Evolutionary conservation across 2,113 vertebrate species (phyloP).

Genomic region (Brachypteracias leptosomus): DNA sequence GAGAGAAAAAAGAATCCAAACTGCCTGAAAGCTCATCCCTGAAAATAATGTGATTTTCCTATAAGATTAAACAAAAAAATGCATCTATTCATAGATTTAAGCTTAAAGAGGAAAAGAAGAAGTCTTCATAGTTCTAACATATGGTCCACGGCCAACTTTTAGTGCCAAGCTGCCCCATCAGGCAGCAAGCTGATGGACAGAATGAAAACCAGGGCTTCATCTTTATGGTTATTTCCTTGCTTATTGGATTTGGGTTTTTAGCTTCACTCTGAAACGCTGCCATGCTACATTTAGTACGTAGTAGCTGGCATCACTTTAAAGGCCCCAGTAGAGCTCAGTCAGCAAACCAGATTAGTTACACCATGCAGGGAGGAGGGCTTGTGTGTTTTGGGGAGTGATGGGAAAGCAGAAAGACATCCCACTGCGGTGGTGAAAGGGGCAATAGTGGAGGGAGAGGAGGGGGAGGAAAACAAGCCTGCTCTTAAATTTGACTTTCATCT

Average conservation of each 20-base stretch:
- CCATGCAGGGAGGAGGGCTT: background rate
- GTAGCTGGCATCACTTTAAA: slow-evolving; percentile 60
- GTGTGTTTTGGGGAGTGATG: background rate
- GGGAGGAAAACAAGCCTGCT: background rate
- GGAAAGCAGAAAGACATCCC: background rate
- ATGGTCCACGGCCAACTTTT: background rate
- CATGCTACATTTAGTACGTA: slow-evolving; percentile 4
- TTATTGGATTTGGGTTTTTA: slow-evolving; percentile 62
- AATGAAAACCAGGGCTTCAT: slow-evolving; percentile 1
- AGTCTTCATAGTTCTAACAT: background rate
- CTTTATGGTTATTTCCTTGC: slow-evolving; percentile 50
- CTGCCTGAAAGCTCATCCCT: slow-evolving; percentile 28
- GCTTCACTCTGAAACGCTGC: slow-evolving; percentile 36
- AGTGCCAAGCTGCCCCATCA: slow-evolving; percentile 43
- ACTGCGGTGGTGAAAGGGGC: accelerated
- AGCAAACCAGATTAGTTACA: slow-evolving; percentile 58
- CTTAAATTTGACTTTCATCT: background rate
- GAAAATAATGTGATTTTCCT: slow-evolving; percentile 52
- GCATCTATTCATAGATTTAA: background rate
- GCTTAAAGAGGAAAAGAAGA: background rate
- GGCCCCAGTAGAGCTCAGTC: slow-evolving; percentile 38
- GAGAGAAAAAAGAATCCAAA: slow-evolving; percentile 27
- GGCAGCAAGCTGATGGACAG: background rate
- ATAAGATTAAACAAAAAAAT: background rate
- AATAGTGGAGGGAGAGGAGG: background rate